These are phyloP conservation scores for Variabilichromis moorii DNA, from an alignment of 2,113 vertebrate genomes.

Conservation along the genomic window DNA sequence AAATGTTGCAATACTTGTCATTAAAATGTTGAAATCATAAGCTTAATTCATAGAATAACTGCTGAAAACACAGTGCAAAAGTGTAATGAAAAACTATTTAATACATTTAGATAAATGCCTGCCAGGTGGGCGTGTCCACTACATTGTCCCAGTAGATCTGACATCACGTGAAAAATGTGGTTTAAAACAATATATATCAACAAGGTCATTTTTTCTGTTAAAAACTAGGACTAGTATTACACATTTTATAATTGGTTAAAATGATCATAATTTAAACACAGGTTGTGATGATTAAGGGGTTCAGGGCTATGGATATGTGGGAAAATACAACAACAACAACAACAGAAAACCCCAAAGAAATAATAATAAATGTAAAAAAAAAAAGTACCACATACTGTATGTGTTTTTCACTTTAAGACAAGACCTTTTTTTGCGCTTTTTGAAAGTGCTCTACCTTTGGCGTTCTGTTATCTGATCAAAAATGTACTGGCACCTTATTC, in stretches of 20 bases:
- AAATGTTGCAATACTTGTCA: neutral
- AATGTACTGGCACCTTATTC: neutral
- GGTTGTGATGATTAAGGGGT: neutral
- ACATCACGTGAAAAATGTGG: neutral
- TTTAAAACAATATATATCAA: neutral
- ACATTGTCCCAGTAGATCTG: neutral
- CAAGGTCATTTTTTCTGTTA: neutral
- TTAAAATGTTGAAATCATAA: neutral
- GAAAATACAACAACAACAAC: neutral
- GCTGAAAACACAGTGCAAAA: neutral
- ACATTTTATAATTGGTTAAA: neutral
- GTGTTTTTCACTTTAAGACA: neutral
- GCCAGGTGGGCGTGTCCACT: neutral
- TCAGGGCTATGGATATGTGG: neutral
- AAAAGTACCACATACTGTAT: neutral
- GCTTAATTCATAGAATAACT: neutral
- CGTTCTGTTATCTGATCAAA: neutral
- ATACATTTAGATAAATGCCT: neutral
- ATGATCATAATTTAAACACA: neutral
- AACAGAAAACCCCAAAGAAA: neutral
- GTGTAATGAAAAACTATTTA: neutral
- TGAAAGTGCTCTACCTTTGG: neutral
- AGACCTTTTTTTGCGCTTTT: neutral
- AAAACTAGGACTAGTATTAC: neutral
- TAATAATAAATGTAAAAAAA: neutral